Base-by-base conservation (phyloP, 2,797 vertebrate genomes). In the Sebastes cheni region DNA sequence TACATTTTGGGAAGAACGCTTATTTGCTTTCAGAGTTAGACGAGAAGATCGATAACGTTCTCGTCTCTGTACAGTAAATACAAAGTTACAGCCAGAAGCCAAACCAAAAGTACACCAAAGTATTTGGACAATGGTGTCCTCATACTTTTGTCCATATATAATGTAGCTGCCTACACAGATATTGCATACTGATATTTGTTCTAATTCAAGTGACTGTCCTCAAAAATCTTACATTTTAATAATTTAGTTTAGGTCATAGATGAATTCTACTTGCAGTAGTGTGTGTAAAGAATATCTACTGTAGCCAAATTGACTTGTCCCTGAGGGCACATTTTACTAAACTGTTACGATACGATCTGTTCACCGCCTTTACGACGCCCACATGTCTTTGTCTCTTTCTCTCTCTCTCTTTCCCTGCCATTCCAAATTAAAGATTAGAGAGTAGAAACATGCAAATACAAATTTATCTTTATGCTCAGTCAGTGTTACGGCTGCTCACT, bases 381-480 rank as follows among this genome's bases (percentile, higher is more conserved):
- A 67, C 13, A 16, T 13, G 12, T 79, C 80, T 62, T 68, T 78
- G 25, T 81, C 69, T 77, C 2, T 71, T 10, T 69, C 30, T 60
- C 34, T 56, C 34, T 36, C 32, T 76, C 9, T 50, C 32, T 76
- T 14, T 69, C 52, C 5, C 22, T 61, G 18, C 8, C 18, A 50
- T 32, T 56, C 10, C 12, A 66, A 72, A 71, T 66, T n/a, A n/a
- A 65, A 87, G 88, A 92, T 90, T 77, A 84, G 34, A 67, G 58
- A 61, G 54, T 68, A 76, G 9, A 79, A 80, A 23, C 66, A 91
- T 92, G 91, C 88, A 93, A 93, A 93, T 88, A 2, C 42, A 16
- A 6, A 2, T 61, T 36, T 75, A 87, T 87, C 87, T 80, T 50
- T 8, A 46, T 27, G 11, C 36, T 56, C 72, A 16, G 66, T 56